Base-by-base conservation (phyloP, 37 sponge, comb jelly and placozoan species). In the Cladorhizidae sp. region DNA sequence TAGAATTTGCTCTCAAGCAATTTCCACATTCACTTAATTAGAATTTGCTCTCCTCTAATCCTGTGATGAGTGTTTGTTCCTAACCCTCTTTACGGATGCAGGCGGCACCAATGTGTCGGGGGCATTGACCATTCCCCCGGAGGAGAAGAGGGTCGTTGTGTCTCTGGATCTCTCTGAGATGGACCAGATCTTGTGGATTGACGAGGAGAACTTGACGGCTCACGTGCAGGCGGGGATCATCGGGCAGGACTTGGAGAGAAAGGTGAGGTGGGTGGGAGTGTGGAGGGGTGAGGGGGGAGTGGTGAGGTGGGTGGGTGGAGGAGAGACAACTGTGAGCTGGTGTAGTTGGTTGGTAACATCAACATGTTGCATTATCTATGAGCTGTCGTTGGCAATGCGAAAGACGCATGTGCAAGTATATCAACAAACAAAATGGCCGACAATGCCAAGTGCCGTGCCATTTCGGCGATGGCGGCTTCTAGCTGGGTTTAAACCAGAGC, bases 31-130 rank as follows among this genome's bases (percentile, higher is more conserved):
- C 55, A 54, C 33, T 55, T n/a, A n/a, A n/a, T n/a, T n/a, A n/a
- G n/a, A n/a, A n/a, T n/a, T n/a, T n/a, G n/a, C n/a, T n/a, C n/a
- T n/a, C n/a, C n/a, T n/a, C n/a, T n/a, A n/a, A n/a, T 28, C 9
- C 45, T 45, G 20, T 33, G 50, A 57, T n/a, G n/a, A n/a, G n/a
- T n/a, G n/a, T n/a, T 52, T 52, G 54, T 11, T 18, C 11, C 15
- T 52, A 52, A 11, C 15, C 54, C 11, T 52, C 11, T 52, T 11
- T 15, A 52, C 15, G 54, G 54, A 52, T 80, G 61, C 61, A 88
- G 96, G 98, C n/a, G 98, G 95, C 5, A 97, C 98, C 43, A 94
- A 91, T 84, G 98, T 97, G 22, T 94, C 95, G 8, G 91, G 89
- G n/a, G 98, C 98, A 38, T 78, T 97, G 78, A 49, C 71, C 70